phyloP scores from a whole-genome alignment of 2,797 vertebrate genomes.

The Anabas testudineus region DNA sequence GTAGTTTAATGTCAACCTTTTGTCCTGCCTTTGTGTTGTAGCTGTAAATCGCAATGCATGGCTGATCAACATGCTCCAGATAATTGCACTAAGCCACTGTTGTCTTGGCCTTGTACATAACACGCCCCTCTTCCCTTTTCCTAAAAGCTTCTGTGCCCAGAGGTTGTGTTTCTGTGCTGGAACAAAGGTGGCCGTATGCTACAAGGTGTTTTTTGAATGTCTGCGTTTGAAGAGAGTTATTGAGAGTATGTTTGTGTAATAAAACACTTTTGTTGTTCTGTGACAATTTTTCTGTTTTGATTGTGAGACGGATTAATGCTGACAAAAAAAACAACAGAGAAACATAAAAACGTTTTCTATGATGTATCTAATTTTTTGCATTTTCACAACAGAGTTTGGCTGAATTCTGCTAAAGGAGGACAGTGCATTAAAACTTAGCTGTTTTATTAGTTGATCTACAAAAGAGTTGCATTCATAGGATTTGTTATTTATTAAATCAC shows the following conservation, averaged over 20 bases:
- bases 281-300: conserved; percentile 40
- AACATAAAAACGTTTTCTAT: no score
- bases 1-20: conserved; percentile 41
- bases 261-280: conserved; percentile 75
- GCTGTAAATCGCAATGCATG: conserved; percentile 65
- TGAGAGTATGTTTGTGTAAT: conserved; percentile 77
- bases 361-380: neutral
- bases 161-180: conserved; percentile 33
- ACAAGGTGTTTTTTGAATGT: conserved; percentile 47
- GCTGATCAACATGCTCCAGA: conserved; percentile 51
- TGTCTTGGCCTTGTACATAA: conserved; percentile 58
- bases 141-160: conserved; percentile 46
- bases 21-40: conserved; percentile 37
- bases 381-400: neutral
- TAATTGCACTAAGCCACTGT: conserved; percentile 71
- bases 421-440: no score
- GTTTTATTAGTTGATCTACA: no score
- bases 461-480: no score
- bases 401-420: neutral
- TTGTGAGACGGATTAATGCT: neutral
- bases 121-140: neutral
- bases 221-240: conserved; percentile 57
- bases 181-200: conserved; percentile 34
- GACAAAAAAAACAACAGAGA: no score
- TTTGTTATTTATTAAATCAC: neutral